Base-by-base conservation (phyloP, 2,113 vertebrate species). In the Emydocephalus ijimae region DNA sequence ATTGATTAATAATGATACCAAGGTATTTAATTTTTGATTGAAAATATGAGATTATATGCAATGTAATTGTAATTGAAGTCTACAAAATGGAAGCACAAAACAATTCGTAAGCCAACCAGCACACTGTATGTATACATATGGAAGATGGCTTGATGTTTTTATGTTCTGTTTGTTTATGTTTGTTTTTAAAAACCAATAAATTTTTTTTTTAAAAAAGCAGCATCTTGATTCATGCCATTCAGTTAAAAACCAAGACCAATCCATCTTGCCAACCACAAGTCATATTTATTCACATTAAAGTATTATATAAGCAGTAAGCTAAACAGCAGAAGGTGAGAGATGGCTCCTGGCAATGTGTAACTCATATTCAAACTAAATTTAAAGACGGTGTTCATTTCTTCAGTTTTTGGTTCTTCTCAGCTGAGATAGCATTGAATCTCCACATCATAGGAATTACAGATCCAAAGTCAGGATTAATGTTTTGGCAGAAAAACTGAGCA, bases 191-290 rank as follows among this genome's bases (percentile, higher is more conserved):
- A 43, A 43, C 43, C 3, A 43, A 43, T 43, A 43, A 43, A 43
- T 3, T 43, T 43, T 43, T 43, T 43, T 43, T 2, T 3, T n/a
- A n/a, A 43, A 43, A 43, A 94, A 88, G 95, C 0, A 86, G 64
- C 59, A 59, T 2, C 24, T 12, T 94, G 94, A 94, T 95, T 93
- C 93, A 93, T 4, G 0, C 45, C 43, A 59, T 92, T 93, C 94
- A 92, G 92, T 88, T 0, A 0, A 69, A 93, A 85, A 48, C 52
- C 92, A 94, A 94, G 90, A 93, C 95, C 94, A 95, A 88, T 95
- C 94, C 93, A 93, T 94, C 88, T 92, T 88, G 87, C 91, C 94
- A 94, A 93, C 57, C 90, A 69, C 85, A 93, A 89, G 81, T 92
- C 45, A 45, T 7, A 85, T 92, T 74, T 89, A 92, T 87, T 24